Evolutionary conservation across 30 jellyfish, hydroid and myxozoan genomes (phyloP), one percentile per base, ranked within the genome.

Genomic region (Hydractinia symbiolongicarpus): DNA sequence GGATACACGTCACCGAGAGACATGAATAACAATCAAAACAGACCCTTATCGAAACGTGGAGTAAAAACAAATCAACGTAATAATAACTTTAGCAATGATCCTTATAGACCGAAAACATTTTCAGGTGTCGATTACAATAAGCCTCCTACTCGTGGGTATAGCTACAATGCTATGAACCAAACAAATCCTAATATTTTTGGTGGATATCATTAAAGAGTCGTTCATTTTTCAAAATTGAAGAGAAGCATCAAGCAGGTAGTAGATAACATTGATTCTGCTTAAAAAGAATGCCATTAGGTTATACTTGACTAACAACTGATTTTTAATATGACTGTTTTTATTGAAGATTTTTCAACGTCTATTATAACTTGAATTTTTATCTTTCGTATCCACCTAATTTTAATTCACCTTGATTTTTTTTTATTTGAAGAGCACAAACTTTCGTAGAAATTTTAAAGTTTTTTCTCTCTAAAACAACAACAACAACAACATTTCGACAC

Each of bases 91-190:
- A 64, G 13, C 19, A 77, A 55, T 55, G 85, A 52, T n/a, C 55
- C 85, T 1, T 77, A 77, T 57, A 53, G 60, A 30, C 55, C 85
- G 16, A 77, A 77, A 55, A 55, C 54, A 20, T 77, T 77, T 30
- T 20, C 75, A 6, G 85, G 85, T 8, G 15, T 77, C 49, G 76
- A 77, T 15, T 9, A 55, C 76, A 74, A 50, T 17, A 61, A 56
- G 53, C 54, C 73, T 17, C 66, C 80, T 21, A 61, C 54, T n/a
- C 21, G 85, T 9, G 85, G 85, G 52, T 77, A 55, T 49, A 77
- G 79, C 21, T 77, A 77, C 54, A 77, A 77, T 60, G 85, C 85
- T 55, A 77, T 77, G 85, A 77, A 77, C 40, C 44, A 66, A 14
- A 77, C 85, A 60, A 60, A 55, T 10, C 81, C 76, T 50, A 77